Percentiles rank a stretch among this genome's conserved stretches.
These are phyloP conservation scores for Vombatus ursinus DNA, from an alignment of 2,113 vertebrate genomes.

Conservation along the genomic window DNA sequence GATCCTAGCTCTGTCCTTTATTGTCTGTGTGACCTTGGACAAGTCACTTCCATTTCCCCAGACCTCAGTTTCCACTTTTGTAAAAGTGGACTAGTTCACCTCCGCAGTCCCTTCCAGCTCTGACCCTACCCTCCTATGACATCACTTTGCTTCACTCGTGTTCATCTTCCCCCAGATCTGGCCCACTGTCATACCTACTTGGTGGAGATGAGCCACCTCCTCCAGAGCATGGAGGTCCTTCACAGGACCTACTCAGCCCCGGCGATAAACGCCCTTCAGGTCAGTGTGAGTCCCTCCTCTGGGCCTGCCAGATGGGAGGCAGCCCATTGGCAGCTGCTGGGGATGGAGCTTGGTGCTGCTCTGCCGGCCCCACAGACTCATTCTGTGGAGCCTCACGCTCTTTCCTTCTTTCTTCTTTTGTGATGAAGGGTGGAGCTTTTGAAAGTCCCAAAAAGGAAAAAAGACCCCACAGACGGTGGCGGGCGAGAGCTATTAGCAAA, in stretches of 20 bases:
- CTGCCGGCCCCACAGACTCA: background rate
- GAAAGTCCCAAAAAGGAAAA: conserved; percentile 99
- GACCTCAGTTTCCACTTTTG: background rate
- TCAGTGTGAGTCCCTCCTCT: conserved; percentile 68
- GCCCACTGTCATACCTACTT: conserved; percentile 92
- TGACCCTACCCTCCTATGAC: background rate
- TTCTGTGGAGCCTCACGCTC: conserved; percentile 56
- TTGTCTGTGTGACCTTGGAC: background rate
- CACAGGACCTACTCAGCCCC: conserved; percentile 97
- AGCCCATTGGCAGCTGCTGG: conserved; percentile 1
- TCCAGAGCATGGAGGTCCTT: conserved; percentile 97
- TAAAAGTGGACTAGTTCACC: background rate
- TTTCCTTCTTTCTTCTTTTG: conserved; percentile 72
- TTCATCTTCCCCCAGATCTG: conserved; percentile 86
- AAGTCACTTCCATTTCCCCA: background rate
- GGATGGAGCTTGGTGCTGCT: conserved; percentile 39
- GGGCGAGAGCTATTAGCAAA: conserved; percentile 92
- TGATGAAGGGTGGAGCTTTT: conserved; percentile 89
- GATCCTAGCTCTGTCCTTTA: background rate
- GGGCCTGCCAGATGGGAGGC: conserved; percentile 47
- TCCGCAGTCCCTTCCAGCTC: background rate
- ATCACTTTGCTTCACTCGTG: background rate
- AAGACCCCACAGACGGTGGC: conserved; percentile 92
- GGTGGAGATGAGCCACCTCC: conserved; percentile 94
- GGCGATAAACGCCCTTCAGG: conserved; percentile 96